A percentile compares a stretch with the other conserved stretches of the same genome.
These are phyloP conservation scores for Acanthochromis polyacanthus DNA, from an alignment of 2,113 vertebrate species.

Conservation along the genomic window DNA sequence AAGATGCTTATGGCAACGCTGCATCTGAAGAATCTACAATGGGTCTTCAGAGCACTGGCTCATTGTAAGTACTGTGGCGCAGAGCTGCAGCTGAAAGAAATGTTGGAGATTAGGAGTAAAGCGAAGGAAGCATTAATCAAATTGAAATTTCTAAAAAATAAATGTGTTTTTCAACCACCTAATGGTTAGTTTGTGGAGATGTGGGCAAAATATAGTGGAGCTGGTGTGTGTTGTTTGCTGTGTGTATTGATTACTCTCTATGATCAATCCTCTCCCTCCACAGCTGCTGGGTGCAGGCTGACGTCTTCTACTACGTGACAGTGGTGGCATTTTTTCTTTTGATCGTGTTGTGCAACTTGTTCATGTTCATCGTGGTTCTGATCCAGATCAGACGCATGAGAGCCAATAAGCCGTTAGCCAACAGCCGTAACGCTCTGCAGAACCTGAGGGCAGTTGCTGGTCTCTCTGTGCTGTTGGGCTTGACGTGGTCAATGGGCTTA, in stretches of 20 bases:
- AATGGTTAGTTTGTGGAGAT: not conserved
- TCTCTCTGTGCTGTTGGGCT: constrained; percentile 90
- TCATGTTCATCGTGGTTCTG: constrained; percentile 88
- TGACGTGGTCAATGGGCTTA: constrained; percentile 90
- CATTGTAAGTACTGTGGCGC: constrained; percentile 86
- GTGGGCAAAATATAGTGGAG: not conserved
- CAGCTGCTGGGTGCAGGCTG: constrained; percentile 91
- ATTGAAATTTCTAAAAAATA: too few species aligned
- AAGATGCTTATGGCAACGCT: constrained; percentile 85
- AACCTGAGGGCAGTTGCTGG: constrained; percentile 87
- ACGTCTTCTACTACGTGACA: constrained; percentile 84
- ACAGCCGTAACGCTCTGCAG: constrained; percentile 62
- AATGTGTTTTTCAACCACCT: too few species aligned
- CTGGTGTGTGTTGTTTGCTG: accelerated
- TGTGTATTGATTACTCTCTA: not conserved
- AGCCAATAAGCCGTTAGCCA: constrained; percentile 71
- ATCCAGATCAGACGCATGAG: constrained; percentile 86
- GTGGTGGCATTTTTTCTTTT: constrained; percentile 87
- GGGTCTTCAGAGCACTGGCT: constrained; percentile 36
- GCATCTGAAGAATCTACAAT: not conserved
- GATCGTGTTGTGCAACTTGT: constrained; percentile 86
- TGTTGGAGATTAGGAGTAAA: not conserved
- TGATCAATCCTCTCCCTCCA: not conserved
- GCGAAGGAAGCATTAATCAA: too few species aligned
- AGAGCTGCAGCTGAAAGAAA: not conserved